phyloP scores from a whole-genome alignment of 1,140 invertebrate species.

The Choristoneura fumiferana region DNA sequence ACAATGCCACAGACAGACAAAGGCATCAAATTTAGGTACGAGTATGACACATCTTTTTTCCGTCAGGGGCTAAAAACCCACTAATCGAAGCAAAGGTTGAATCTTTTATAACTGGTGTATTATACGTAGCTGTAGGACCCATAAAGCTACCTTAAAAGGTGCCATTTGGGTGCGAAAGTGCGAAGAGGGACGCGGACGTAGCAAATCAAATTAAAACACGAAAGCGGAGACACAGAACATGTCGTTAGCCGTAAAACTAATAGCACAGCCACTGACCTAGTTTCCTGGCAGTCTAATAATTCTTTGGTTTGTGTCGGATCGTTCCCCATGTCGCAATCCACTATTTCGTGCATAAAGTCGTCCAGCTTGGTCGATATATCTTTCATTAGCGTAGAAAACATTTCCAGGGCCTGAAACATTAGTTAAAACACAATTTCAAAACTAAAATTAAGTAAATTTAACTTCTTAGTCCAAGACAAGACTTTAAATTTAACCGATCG shows the following conservation, averaged over 20 bases:
- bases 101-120: too few relatives aligned
- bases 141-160: neutral
- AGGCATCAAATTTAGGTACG: too few relatives aligned
- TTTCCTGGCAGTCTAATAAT: slow-evolving; percentile 76
- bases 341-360: slow-evolving; percentile 90
- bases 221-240: neutral
- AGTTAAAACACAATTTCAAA: slow-evolving; percentile 21
- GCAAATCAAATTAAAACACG: slow-evolving; percentile 7
- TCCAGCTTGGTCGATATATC: slow-evolving; percentile 91
- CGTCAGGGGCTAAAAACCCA: too few relatives aligned
- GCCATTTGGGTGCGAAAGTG: neutral
- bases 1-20: too few relatives aligned
- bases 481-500: too few relatives aligned
- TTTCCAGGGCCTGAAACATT: slow-evolving; percentile 91
- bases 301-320: slow-evolving; percentile 78
- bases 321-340: slow-evolving; percentile 80
- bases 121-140: too few relatives aligned
- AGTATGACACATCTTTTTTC: too few relatives aligned
- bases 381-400: slow-evolving; percentile 94
- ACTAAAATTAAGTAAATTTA: too few relatives aligned
- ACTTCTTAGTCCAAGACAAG: too few relatives aligned
- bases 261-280: slow-evolving; percentile 49
- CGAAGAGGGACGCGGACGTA: too few relatives aligned
- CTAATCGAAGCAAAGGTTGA: too few relatives aligned
- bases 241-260: slow-evolving; percentile 13